phyloP scores from a whole-genome alignment of 2,113 vertebrate genomes.

The Melanostigma gelatinosum region DNA sequence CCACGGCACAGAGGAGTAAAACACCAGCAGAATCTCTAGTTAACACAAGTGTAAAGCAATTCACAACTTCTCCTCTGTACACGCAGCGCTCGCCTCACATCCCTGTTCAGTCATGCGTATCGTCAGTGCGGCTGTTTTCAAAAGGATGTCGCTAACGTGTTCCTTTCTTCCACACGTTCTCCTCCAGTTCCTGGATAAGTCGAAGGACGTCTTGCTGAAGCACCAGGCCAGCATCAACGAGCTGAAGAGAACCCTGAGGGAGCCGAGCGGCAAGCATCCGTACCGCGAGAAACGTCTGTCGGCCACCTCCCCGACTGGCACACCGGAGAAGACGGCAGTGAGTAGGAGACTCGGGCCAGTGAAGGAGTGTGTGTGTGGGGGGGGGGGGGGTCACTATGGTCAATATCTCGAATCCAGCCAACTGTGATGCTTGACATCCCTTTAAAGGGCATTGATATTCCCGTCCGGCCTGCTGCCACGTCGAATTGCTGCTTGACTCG shows the following conservation, averaged over 20 bases:
- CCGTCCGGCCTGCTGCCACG: background rate
- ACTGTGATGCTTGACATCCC: conserved; percentile 38
- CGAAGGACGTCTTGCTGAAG: conserved; percentile 95
- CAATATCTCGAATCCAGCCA: conserved; percentile 15
- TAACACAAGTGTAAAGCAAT: background rate
- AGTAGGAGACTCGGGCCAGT: conserved; percentile 54
- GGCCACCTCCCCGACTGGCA: conserved; percentile 86
- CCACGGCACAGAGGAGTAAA: background rate
- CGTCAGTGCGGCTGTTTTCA: background rate
- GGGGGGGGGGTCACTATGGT: background rate
- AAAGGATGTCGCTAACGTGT: background rate
- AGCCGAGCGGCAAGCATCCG: conserved; percentile 96
- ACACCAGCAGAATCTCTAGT: background rate
- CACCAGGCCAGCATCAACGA: conserved; percentile 99
- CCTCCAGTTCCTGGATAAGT: conserved; percentile 94
- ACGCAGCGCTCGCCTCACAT: background rate
- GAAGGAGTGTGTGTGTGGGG: too few species aligned
- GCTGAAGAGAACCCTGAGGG: conserved; percentile 94
- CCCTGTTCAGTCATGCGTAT: conserved; percentile 16
- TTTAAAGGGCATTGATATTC: conserved; percentile 35
- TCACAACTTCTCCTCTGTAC: conserved; percentile 9
- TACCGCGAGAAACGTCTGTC: conserved; percentile 91
- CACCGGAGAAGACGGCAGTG: conserved; percentile 89
- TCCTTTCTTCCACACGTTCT: background rate
- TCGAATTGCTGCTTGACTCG: conserved; percentile 1